Evolutionary conservation across 2,113 vertebrate genomes (phyloP), one percentile per base, ranked within the genome.

Genomic region (Anarhynchus alexandrinus): DNA sequence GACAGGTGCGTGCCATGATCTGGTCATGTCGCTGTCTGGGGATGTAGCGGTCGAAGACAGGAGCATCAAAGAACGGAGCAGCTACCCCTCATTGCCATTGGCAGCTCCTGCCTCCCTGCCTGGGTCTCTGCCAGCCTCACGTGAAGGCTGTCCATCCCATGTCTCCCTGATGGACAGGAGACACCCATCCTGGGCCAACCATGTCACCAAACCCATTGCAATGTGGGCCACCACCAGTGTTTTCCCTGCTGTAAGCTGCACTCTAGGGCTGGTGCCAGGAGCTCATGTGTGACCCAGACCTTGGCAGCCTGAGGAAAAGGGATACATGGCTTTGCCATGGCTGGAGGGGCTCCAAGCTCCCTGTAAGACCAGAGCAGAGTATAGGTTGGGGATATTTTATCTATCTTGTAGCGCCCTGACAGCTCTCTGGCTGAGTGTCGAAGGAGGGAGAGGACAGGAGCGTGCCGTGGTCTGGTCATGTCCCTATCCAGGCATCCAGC

Each of bases 1-100:
- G 42, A 21, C 17, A n/a, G 20, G 25, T 23, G 12, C 0, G 0
- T 47, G 34, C 15, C 30, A 43, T 6, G 13, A 10, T 27, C 54
- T 0, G 0, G 15, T 19, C 32, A 30, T 45, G 38, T 32, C 3
- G 8, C 20, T 32, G 8, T 49, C 18, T 22, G 16, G 30, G 34
- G 22, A 54, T n/a, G 61, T 38, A 43, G 15, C 30, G 90, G 16
- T 38, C 8, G 54, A 74, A 79, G 32, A 51, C 57, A 66, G 29
- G 5, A 80, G 25, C 29, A 84, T 2, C 66, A 76, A 42, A 25
- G 18, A 62, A 66, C 15, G 47, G 16, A 87, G 42, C 36, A 90
- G 26, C 15, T 36, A 27, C 11, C 26, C 12, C 12, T 9, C 36
- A 26, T 14, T 25, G 27, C 11, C 25, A 32, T 2, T 7, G 38